These are phyloP conservation scores for Halcyon chelicuti DNA, from an alignment of 2,797 vertebrate genomes.

Conservation along the genomic window DNA sequence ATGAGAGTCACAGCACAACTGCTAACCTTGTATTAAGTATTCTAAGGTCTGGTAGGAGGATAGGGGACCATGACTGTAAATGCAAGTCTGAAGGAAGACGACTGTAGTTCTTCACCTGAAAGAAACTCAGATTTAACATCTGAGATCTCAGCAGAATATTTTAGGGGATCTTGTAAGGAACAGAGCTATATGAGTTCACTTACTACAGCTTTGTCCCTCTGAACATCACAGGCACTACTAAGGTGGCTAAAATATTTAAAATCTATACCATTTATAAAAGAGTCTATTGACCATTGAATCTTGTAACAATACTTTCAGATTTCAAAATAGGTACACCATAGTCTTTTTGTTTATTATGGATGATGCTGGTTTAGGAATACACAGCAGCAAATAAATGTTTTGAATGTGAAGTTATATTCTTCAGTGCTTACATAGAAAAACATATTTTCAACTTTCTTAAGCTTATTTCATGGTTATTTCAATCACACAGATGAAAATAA, in stretches of 20 bases:
- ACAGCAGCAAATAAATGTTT: background rate
- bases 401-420: background rate
- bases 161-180: background rate
- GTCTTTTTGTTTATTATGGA: background rate
- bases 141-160: background rate
- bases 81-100: background rate
- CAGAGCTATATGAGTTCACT: background rate
- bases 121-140: background rate
- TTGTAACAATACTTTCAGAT: background rate
- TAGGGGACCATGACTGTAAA: background rate
- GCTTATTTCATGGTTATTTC: constrained; percentile 8
- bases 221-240: background rate
- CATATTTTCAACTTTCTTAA: background rate
- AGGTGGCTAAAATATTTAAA: background rate
- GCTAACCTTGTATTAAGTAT: background rate
- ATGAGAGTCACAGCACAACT: background rate
- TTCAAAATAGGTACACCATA: background rate
- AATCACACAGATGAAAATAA: constrained; percentile 9
- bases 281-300: background rate
- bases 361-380: background rate
- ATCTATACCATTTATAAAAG: background rate
- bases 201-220: background rate
- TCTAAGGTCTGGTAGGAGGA: background rate
- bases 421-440: background rate
- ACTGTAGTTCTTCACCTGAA: background rate